Conservation (phyloP, 23 tunicate genomes). For the Halocynthia roretzi region DNA sequence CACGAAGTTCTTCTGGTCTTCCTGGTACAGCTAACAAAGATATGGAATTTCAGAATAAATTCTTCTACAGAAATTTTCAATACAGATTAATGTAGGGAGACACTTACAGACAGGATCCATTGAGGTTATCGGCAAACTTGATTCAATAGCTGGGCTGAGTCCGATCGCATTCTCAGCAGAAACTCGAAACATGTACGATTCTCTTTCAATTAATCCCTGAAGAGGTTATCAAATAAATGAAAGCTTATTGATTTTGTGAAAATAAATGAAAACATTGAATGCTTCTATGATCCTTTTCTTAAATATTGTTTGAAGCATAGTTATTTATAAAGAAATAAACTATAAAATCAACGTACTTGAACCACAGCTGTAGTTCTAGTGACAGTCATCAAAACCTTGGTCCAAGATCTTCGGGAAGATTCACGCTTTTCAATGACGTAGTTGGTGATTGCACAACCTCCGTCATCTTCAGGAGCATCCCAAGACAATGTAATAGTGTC, state of each 20-base stretch:
- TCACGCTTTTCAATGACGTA: slow-evolving; percentile 89
- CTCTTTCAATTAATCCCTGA: slow-evolving; percentile 66
- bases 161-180: slow-evolving; percentile 87
- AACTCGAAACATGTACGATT: slow-evolving; percentile 90
- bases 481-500: slow-evolving; percentile 75
- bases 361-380: slow-evolving; percentile 84
- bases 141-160: slow-evolving; percentile 72
- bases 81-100: not conserved
- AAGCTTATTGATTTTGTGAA: not conserved
- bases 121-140: slow-evolving; percentile 53
- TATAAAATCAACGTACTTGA: slow-evolving; percentile 8
- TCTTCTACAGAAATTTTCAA: not conserved
- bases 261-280: not conserved
- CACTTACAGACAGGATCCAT: slow-evolving; percentile 71
- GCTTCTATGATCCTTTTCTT: not conserved
- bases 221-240: not conserved
- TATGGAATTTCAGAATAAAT: not conserved
- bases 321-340: not conserved
- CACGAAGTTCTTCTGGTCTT: slow-evolving; percentile 26
- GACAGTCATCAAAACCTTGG: slow-evolving; percentile 72
- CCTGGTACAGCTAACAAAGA: slow-evolving; percentile 23
- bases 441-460: slow-evolving; percentile 85
- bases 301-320: not conserved
- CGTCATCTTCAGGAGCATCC: slow-evolving; percentile 81
- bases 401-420: slow-evolving; percentile 93